Conservation (phyloP, 2,888 invertebrate genomes). For the Fissipunctia ypsillon region DNA sequence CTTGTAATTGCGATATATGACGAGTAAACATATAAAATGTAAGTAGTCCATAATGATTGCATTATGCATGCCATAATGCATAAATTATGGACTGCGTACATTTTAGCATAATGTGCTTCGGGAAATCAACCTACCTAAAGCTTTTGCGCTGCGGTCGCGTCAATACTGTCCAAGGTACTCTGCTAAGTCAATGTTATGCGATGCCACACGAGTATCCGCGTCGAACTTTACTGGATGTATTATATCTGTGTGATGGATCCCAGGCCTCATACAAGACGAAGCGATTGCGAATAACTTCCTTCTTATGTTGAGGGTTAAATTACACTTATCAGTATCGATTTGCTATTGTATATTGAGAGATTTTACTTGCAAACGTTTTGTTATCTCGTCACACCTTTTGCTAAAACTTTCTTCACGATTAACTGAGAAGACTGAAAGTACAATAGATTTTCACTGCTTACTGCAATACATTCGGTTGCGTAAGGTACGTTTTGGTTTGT, state of each 20-base stretch:
- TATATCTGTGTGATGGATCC: neutral
- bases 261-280: neutral
- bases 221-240: neutral
- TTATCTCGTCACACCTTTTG: neutral
- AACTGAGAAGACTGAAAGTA: conserved; percentile 37
- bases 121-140: neutral
- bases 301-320: neutral
- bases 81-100: neutral
- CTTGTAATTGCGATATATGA: neutral
- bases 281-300: conserved; percentile 11
- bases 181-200: neutral
- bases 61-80: neutral
- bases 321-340: conserved; percentile 29
- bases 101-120: neutral
- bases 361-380: neutral
- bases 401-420: conserved; percentile 23
- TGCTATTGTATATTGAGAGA: neutral
- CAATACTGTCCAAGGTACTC: neutral
- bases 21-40: neutral
- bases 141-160: neutral
- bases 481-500: conserved; percentile 19
- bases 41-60: neutral
- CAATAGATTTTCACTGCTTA: conserved; percentile 18
- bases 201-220: too few species aligned
- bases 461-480: neutral